Percentiles rank a stretch among this genome's conserved stretches.
Conservation (phyloP, 2,888 invertebrate species). For the Drosophila peninsularis region DNA sequence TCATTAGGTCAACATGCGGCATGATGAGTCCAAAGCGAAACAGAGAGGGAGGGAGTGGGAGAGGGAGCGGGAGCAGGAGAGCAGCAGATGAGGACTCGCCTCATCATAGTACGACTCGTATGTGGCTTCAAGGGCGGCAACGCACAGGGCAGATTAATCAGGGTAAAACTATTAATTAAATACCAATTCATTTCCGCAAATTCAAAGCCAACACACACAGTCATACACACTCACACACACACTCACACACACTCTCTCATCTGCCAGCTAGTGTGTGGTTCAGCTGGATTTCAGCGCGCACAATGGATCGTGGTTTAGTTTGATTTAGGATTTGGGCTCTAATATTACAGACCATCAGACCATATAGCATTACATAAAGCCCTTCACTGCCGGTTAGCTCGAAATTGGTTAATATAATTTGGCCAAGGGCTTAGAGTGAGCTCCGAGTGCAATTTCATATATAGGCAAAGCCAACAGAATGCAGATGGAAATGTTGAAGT, state of each 20-base stretch:
- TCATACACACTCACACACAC: constrained; percentile 32
- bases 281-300: constrained; percentile 46
- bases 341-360: constrained; percentile 28
- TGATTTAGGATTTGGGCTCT: constrained; percentile 53
- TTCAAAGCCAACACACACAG: constrained; percentile 63
- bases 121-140: constrained; percentile 50
- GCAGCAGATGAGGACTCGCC: constrained; percentile 2
- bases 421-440: constrained; percentile 3
- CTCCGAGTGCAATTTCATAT: not conserved
- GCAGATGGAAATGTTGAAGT: not conserved
- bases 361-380: constrained; percentile 24
- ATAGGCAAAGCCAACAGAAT: constrained; percentile 13
- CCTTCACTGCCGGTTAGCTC: constrained; percentile 9
- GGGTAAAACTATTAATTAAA: constrained; percentile 85
- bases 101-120: constrained; percentile 39
- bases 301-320: constrained; percentile 62
- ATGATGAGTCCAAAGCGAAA: not conserved
- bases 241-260: constrained; percentile 3
- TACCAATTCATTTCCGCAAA: constrained; percentile 84
- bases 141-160: constrained; percentile 81
- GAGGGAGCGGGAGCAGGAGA: not conserved
- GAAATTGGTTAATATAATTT: constrained; percentile 43
- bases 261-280: constrained; percentile 38
- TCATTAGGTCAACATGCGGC: constrained; percentile 83
- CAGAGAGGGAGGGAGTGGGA: not conserved